Evolutionary conservation across 2,888 invertebrate species (phyloP).

Genomic region (Notodonta ziczac): DNA sequence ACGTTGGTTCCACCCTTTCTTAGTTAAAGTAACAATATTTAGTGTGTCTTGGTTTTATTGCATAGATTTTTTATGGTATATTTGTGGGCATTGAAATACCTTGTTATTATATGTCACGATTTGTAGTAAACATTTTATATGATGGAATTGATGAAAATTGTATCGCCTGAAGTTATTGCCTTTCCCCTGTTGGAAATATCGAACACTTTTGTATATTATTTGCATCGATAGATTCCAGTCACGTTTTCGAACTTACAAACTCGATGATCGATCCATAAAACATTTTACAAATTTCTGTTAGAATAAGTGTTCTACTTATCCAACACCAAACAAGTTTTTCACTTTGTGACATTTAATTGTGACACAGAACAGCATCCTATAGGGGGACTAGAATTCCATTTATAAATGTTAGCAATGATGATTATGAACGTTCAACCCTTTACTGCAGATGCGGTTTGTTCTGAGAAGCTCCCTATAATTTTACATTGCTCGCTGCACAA

Average conservation of each 20-base stretch:
- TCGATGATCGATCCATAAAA: not conserved
- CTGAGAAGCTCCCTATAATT: slow-evolving; percentile 59
- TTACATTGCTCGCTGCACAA: slow-evolving; percentile 48
- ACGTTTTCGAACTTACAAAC: not conserved
- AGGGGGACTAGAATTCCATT: slow-evolving; percentile 35
- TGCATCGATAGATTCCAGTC: not conserved
- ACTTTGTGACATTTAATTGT: too few species aligned
- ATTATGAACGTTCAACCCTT: slow-evolving; percentile 45
- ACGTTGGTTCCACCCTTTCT: slow-evolving; percentile 52
- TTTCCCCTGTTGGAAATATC: not conserved
- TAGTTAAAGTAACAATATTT: not conserved
- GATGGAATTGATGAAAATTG: not conserved
- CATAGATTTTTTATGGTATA: not conserved
- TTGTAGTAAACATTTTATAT: not conserved
- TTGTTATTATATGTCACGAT: not conserved
- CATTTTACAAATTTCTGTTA: too few species aligned
- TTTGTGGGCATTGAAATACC: not conserved
- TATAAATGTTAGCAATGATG: slow-evolving; percentile 50
- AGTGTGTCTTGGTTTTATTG: not conserved
- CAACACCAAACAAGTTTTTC: too few species aligned
- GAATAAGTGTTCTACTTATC: too few species aligned
- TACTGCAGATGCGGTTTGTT: slow-evolving; percentile 47
- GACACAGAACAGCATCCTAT: slow-evolving; percentile 33
- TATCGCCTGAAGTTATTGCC: not conserved
- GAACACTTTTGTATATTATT: not conserved